Base-by-base conservation (phyloP, 2,888 invertebrate species). In the Malthinus seriepunctatus region DNA sequence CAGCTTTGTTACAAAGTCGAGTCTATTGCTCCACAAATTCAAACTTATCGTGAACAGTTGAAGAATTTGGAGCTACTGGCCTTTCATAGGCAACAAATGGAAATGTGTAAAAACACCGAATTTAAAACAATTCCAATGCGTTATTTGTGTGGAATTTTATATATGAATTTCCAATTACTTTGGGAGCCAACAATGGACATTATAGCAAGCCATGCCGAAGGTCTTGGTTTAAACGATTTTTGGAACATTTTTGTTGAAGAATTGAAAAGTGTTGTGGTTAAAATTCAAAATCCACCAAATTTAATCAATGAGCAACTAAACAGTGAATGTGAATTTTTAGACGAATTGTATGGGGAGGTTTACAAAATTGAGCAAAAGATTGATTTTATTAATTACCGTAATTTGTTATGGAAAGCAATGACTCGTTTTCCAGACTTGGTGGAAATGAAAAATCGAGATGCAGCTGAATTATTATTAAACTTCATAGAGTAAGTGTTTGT, bases 101-200 rank as follows among this genome's bases (percentile, higher is more conserved):
- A 73, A 12, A 71, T 87, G 58, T 81, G 81, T 3, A 82, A 83
- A 69, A 78, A 83, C 46, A 82, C 84, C 0, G 82, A 82, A 5
- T 88, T 84, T 66, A 81, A 83, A 69, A 79, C 84, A 66, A 85
- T 90, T 69, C 86, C 90, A 0, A 73, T 97, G 12, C 83, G 88
- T 60, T 94, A 91, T 70, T 82, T 96, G 69, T 82, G 96, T 32
- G 95, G 96, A 1, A 84, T 87, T 58, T 80, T 96, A 47, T 92
- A 91, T 75, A 82, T 91, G 12, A 96, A 96, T 75, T 96, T 97
- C 71, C 90, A 91, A 67, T 80, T 94, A 9, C 76, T 97, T 0
- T 97, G 97, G 97, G 89, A 91, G 62, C 93, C 95, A 0, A 82
- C 91, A 0, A 81, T 84, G 10, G 86, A 90, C 71, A 82, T 95